A percentile compares a stretch with the other conserved stretches of the same genome.
phyloP scores from a whole-genome alignment of 1,140 invertebrate species.

The Solen grandis region DNA sequence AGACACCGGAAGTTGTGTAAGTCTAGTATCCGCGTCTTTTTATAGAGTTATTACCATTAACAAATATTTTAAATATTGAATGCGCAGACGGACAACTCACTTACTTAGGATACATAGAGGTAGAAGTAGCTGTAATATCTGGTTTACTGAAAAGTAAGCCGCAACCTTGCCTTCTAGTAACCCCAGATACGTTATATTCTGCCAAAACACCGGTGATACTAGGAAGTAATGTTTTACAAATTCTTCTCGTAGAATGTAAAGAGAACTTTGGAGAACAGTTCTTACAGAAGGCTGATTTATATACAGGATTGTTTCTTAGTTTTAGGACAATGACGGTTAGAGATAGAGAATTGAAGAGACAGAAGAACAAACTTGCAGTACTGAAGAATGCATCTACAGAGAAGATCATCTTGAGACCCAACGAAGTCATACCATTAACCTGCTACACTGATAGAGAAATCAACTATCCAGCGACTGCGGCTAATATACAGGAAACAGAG shows the following conservation, averaged over 20 bases:
- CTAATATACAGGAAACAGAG: background rate
- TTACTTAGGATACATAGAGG: conserved; percentile 8
- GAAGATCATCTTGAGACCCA: background rate
- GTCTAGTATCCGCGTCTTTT: background rate
- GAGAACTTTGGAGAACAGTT: background rate
- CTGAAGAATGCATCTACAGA: background rate
- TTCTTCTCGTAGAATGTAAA: background rate
- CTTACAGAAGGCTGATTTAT: conserved; percentile 21
- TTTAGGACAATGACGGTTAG: conserved; percentile 5
- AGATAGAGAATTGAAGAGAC: background rate
- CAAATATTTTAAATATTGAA: conserved; percentile 2
- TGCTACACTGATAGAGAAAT: background rate
- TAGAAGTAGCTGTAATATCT: background rate
- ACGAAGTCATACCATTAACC: background rate
- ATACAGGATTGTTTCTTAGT: conserved; percentile 16
- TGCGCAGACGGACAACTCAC: conserved; percentile 10
- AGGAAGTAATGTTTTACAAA: conserved; percentile 4
- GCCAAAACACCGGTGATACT: background rate
- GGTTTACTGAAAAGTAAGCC: background rate
- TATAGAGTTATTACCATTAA: background rate
- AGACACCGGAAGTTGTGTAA: conserved; percentile 17
- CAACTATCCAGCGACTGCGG: background rate
- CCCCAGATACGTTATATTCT: background rate
- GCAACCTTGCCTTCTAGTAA: background rate
- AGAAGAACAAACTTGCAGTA: background rate